Conservation (phyloP, 92 coral and sea anemone species). For the Parazoanthus atlanticus region DNA sequence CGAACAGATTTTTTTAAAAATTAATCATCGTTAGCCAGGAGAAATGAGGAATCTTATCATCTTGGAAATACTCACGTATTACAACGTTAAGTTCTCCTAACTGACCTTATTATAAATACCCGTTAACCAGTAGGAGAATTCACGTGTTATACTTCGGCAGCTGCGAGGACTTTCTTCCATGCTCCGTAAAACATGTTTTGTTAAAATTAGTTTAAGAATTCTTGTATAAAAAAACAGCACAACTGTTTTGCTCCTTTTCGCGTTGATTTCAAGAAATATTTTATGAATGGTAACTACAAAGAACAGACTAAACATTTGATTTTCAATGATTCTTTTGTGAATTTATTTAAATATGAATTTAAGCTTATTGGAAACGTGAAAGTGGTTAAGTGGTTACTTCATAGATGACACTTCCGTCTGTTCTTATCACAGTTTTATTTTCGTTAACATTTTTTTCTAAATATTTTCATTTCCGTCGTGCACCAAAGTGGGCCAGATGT, state of each 20-base stretch:
- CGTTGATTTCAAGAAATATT: too few relatives aligned
- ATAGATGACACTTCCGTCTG: neutral
- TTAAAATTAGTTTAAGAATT: too few relatives aligned
- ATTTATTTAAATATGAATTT: too few relatives aligned
- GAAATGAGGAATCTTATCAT: neutral
- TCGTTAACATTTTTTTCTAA: neutral
- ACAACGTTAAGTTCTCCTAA: neutral
- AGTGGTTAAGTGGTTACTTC: too few relatives aligned
- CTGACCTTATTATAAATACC: neutral
- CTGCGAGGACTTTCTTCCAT: too few relatives aligned
- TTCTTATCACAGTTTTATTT: neutral
- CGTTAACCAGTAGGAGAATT: neutral
- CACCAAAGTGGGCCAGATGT: neutral
- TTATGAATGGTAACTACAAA: too few relatives aligned
- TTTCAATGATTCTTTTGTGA: too few relatives aligned
- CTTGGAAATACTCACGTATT: neutral
- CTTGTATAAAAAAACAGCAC: too few relatives aligned
- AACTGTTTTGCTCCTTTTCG: too few relatives aligned
- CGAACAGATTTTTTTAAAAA: neutral
- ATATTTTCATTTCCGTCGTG: slow-evolving; percentile 2
- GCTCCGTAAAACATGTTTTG: too few relatives aligned
- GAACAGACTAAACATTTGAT: too few relatives aligned
- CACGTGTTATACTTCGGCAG: neutral
- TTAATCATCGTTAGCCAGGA: too few relatives aligned
- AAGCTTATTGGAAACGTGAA: neutral